Percentiles rank a stretch among this genome's conserved stretches.
These are phyloP conservation scores for Channallabes apus DNA, from an alignment of 2,797 vertebrate genomes.

Conservation along the genomic window DNA sequence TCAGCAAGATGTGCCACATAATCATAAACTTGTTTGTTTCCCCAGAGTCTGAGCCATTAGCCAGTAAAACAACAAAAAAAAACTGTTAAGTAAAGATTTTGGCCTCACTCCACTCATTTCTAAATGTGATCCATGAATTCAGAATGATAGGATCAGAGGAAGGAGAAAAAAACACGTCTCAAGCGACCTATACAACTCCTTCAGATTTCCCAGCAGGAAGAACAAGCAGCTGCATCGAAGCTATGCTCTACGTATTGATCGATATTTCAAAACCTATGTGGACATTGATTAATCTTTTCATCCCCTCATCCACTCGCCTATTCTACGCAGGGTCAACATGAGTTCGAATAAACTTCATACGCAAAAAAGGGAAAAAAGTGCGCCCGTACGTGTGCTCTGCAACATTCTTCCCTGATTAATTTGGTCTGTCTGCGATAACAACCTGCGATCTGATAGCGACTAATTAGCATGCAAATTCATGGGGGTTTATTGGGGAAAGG, in stretches of 20 bases:
- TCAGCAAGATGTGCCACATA: not conserved
- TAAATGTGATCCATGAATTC: not conserved
- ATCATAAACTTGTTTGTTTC: not conserved
- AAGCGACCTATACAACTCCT: not conserved
- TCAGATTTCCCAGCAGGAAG: constrained; percentile 10
- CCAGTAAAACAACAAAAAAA: not conserved
- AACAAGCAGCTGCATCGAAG: not conserved
- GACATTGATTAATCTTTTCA: constrained; percentile 4
- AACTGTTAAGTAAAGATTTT: not conserved
- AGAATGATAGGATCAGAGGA: no score
- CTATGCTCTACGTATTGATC: not conserved
- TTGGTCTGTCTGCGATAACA: constrained; percentile 65
- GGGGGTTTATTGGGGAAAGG: constrained; percentile 60
- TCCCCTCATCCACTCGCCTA: constrained; percentile 6
- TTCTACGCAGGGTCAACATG: constrained; percentile 33
- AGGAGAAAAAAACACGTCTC: not conserved
- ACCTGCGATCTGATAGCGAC: constrained; percentile 63
- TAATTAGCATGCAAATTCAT: constrained; percentile 69
- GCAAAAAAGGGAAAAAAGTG: not conserved
- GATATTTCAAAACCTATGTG: not conserved
- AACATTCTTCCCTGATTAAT: constrained; percentile 61
- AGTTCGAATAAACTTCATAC: constrained; percentile 27
- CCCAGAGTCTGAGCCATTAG: no score
- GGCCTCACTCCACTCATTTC: not conserved
- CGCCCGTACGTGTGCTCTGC: constrained; percentile 47